A percentile compares a stretch with the other conserved stretches of the same genome.
phyloP scores from a whole-genome alignment of 2,888 invertebrate species.

The Omphaloscelis lunosa region DNA sequence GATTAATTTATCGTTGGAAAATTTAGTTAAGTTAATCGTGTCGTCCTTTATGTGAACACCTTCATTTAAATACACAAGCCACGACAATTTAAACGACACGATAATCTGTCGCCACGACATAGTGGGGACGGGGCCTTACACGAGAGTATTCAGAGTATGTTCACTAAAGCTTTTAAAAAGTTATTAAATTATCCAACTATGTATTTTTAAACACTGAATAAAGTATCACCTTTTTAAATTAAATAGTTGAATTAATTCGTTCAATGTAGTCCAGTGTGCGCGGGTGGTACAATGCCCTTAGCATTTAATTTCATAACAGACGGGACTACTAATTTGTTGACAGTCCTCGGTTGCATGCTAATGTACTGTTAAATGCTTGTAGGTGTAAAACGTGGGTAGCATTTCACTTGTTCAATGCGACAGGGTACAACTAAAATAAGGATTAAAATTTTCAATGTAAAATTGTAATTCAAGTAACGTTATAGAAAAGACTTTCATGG shows the following conservation, averaged over 20 bases:
- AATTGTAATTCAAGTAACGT: too few species aligned
- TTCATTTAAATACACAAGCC: too few species aligned
- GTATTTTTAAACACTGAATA: neutral
- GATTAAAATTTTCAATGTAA: neutral
- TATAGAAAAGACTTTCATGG: neutral
- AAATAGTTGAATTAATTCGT: too few species aligned
- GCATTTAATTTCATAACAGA: neutral
- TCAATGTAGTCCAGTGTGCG: neutral
- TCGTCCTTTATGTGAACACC: too few species aligned
- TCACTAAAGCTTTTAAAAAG: neutral
- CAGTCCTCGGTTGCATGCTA: constrained; percentile 21
- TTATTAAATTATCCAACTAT: neutral
- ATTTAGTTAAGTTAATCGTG: too few species aligned
- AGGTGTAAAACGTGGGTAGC: neutral
- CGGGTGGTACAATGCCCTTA: neutral
- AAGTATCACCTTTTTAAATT: neutral
- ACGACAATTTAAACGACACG: too few species aligned
- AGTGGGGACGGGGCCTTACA: too few species aligned
- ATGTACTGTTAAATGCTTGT: constrained; percentile 21
- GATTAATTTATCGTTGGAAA: too few species aligned
- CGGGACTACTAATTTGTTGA: constrained; percentile 8
- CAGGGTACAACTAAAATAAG: neutral
- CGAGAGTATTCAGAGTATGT: neutral
- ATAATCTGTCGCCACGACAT: too few species aligned
- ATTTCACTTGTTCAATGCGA: neutral